Percentiles rank a stretch among this genome's conserved stretches.
These are phyloP conservation scores for Furcifer pardalis DNA, from an alignment of 2,797 vertebrate species.

Conservation along the genomic window DNA sequence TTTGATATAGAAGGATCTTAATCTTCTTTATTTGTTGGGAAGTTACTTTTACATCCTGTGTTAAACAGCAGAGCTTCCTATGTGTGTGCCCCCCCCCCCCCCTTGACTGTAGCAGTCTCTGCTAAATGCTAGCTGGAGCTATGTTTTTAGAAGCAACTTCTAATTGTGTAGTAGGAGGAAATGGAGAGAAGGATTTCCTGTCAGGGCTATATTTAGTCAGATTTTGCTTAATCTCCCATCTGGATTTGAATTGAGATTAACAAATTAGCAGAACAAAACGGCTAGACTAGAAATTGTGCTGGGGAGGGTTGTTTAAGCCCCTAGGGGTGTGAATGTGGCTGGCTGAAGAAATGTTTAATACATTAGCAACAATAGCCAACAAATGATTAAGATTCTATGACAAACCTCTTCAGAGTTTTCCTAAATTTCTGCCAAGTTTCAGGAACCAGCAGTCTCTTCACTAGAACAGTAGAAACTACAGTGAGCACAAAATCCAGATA, in stretches of 20 bases:
- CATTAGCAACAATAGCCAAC: too few relatives aligned
- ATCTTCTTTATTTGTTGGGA: background rate
- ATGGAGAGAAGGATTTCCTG: constrained; percentile 39
- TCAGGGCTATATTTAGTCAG: constrained; percentile 42
- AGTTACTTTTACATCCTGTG: background rate
- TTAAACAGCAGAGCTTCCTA: background rate
- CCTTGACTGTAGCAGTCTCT: constrained; percentile 22
- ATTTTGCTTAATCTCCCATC: constrained; percentile 35
- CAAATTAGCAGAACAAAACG: background rate
- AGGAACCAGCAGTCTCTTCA: background rate
- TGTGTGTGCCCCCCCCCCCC: too few relatives aligned
- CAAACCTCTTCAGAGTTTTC: background rate
- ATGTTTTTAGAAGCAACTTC: constrained; percentile 11
- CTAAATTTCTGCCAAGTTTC: background rate
- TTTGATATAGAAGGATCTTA: too few relatives aligned
- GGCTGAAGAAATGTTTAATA: background rate
- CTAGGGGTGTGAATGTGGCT: background rate
- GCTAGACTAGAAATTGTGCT: accelerated
- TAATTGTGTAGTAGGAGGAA: constrained; percentile 9
- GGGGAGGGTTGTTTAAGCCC: accelerated
- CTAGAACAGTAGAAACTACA: background rate
- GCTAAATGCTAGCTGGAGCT: accelerated
- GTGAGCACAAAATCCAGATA: background rate
- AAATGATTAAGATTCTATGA: background rate
- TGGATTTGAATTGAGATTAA: background rate